phyloP scores from a whole-genome alignment of 2,797 vertebrate genomes.

The Oceanodroma leucorhoa region DNA sequence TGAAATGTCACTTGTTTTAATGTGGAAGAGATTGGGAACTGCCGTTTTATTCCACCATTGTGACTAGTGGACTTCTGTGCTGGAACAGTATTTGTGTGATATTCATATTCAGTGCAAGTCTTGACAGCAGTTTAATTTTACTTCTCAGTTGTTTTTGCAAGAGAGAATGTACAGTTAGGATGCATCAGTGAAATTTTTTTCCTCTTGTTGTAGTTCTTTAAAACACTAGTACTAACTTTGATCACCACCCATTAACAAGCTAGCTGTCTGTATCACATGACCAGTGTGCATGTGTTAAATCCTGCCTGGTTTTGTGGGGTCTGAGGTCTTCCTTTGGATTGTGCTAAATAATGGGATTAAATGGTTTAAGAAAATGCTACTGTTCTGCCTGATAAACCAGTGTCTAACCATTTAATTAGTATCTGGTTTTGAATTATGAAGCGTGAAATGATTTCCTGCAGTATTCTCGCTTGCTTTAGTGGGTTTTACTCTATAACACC shows the following conservation, averaged over 20 bases:
- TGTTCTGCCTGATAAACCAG: neutral
- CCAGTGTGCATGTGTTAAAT: accelerated
- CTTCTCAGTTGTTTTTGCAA: neutral
- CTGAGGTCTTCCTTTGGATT: neutral
- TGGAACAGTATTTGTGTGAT: neutral
- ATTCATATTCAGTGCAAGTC: neutral
- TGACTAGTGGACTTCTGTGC: neutral
- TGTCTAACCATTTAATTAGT: neutral
- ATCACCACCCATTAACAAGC: neutral
- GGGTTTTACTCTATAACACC: neutral
- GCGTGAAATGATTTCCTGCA: neutral
- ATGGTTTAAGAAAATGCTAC: neutral
- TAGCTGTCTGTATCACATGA: neutral
- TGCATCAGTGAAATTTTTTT: neutral
- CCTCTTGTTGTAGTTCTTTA: neutral
- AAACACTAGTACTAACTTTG: neutral
- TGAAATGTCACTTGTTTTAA: neutral
- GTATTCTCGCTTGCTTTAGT: neutral
- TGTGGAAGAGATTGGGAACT: neutral
- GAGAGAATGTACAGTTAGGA: neutral
- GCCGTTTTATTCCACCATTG: neutral
- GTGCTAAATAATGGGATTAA: neutral
- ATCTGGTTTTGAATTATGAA: neutral
- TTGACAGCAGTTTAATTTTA: neutral
- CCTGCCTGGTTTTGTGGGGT: neutral